Percentiles rank a stretch among this genome's conserved stretches.
phyloP scores from a whole-genome alignment of 2,113 vertebrate species.

The Ifrita kowaldi region DNA sequence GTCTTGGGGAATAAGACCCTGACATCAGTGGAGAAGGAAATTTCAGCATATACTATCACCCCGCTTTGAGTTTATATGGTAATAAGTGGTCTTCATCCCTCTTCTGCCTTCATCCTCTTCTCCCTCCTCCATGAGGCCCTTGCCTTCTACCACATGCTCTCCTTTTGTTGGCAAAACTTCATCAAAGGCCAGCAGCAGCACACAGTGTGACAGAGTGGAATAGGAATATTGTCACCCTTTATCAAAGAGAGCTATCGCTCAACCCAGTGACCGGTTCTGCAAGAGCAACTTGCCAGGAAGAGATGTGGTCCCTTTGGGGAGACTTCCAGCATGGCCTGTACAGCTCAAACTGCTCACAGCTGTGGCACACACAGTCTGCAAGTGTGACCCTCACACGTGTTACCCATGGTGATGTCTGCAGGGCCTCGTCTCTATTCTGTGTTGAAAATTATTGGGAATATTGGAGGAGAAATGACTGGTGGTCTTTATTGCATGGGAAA shows the following conservation, averaged over 20 bases:
- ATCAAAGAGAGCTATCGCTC: background rate
- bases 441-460: background rate
- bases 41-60: background rate
- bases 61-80: background rate
- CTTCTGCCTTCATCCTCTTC: background rate
- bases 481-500: background rate
- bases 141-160: background rate
- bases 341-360: background rate
- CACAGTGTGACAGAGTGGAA: background rate
- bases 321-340: background rate
- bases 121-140: background rate
- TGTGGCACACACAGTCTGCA: background rate
- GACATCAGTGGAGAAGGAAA: background rate
- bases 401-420: background rate
- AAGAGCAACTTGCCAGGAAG: background rate
- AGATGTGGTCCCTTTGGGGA: background rate
- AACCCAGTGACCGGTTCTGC: background rate
- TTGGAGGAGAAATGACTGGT: background rate
- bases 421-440: background rate
- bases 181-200: background rate
- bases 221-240: background rate
- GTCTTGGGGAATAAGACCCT: background rate
- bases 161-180: background rate
- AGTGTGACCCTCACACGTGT: rapidly evolving
- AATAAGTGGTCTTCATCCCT: background rate